Conservation (phyloP, 2,888 invertebrate species). For the Brenthis daphne region DNA sequence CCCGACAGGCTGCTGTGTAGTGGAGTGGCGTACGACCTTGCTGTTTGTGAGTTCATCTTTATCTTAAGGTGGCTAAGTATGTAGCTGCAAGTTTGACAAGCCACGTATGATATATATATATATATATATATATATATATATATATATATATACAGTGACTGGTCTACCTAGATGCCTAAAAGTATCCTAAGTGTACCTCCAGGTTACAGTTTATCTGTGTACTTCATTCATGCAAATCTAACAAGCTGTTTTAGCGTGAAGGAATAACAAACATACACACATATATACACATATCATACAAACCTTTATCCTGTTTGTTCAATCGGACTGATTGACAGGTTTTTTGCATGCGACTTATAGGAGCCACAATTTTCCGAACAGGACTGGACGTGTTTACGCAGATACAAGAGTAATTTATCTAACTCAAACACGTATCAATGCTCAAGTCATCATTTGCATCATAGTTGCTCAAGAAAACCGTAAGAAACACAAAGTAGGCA, state of each 20-base stretch:
- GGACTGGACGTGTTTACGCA: no score
- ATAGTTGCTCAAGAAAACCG: no score
- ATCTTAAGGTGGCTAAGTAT: not conserved
- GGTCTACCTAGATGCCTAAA: not conserved
- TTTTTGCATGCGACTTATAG: no score
- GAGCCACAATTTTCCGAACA: no score
- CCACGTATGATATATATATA: no score
- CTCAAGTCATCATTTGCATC: no score
- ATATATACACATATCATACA: not conserved
- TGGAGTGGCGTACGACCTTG: constrained; percentile 89
- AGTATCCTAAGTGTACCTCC: not conserved
- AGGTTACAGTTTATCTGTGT: not conserved
- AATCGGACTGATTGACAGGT: not conserved
- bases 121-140: no score
- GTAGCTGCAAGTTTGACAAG: not conserved
- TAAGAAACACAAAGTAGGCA: no score
- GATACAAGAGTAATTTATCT: no score
- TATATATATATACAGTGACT: no score
- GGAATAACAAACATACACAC: not conserved
- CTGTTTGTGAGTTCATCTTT: constrained; percentile 42
- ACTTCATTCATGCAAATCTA: not conserved
- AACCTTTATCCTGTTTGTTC: not conserved
- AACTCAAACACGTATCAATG: no score
- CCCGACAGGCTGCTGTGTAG: constrained; percentile 90
- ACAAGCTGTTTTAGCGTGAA: not conserved